A percentile compares a stretch with the other conserved stretches of the same genome.
Evolutionary conservation across 2,113 vertebrate genomes (phyloP).

Genomic region (Manacus vitellinus): DNA sequence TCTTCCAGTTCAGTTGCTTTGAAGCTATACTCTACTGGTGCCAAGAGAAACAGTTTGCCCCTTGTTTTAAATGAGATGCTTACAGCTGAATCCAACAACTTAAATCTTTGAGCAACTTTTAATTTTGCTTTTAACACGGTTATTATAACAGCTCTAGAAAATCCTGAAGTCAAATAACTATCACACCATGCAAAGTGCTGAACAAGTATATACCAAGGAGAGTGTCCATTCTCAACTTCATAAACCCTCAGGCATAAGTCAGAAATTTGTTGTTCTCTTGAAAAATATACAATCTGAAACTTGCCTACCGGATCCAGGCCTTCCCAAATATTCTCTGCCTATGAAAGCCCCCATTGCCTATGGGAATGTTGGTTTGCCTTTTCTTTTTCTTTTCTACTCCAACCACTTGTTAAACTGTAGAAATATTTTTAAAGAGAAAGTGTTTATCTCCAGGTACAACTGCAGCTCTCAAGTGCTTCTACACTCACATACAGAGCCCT

Average conservation of each 20-base stretch:
- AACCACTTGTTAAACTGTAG: neutral
- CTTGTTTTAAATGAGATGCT: neutral
- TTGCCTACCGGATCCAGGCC: neutral
- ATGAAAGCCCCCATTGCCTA: neutral
- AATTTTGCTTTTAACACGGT: neutral
- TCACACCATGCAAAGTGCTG: neutral
- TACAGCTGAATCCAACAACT: neutral
- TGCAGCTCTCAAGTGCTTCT: neutral
- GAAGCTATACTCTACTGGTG: neutral
- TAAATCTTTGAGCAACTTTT: neutral
- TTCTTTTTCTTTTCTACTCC: neutral
- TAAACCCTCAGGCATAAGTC: neutral
- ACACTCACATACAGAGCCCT: neutral
- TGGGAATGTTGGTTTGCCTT: neutral
- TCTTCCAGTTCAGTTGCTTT: neutral
- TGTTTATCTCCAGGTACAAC: neutral
- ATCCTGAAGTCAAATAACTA: neutral
- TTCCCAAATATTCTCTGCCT: neutral
- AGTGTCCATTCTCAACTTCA: neutral
- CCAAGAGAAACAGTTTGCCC: neutral
- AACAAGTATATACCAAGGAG: neutral
- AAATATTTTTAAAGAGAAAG: neutral
- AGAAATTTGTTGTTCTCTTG: neutral
- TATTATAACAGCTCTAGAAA: neutral
- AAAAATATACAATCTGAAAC: neutral